Evolutionary conservation across 2,113 vertebrate species (phyloP).

Genomic region (Catharus fuscescens): DNA sequence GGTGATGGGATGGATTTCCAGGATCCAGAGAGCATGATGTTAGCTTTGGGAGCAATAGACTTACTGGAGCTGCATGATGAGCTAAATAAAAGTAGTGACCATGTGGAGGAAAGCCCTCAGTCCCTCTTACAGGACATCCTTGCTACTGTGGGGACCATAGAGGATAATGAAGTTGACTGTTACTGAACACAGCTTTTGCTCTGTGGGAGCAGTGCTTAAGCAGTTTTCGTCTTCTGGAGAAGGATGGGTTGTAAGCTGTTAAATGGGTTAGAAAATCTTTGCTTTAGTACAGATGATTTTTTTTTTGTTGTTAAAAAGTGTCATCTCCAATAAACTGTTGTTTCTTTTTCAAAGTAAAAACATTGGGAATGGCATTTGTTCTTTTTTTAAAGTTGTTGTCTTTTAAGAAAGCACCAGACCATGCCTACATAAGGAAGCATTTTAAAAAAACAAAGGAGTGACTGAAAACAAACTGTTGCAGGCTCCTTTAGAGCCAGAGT

Average conservation of each 20-base stretch:
- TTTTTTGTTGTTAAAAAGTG: background rate
- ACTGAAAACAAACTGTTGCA: background rate
- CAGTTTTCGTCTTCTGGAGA: background rate
- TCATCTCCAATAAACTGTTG: background rate
- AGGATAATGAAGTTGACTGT: conserved; percentile 82
- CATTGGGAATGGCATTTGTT: background rate
- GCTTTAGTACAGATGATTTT: background rate
- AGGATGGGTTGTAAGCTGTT: background rate
- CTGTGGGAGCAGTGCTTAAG: background rate
- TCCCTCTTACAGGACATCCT: conserved; percentile 92
- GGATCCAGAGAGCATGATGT: conserved; percentile 21
- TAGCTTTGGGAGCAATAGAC: conserved; percentile 69
- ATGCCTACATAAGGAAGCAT: background rate
- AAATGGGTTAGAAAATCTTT: background rate
- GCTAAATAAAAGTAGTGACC: conserved; percentile 85
- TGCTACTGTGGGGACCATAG: conserved; percentile 63
- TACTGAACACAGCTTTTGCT: conserved; percentile 68
- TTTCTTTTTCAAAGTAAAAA: background rate
- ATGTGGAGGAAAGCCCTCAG: conserved; percentile 83
- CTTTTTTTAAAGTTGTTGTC: background rate
- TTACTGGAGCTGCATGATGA: conserved; percentile 75
- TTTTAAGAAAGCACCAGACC: background rate
- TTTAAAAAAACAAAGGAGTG: background rate
- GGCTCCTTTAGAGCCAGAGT: background rate
- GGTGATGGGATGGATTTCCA: background rate